These are phyloP conservation scores for Molossus molossus DNA, from an alignment of 2,797 vertebrate genomes.

Conservation along the genomic window DNA sequence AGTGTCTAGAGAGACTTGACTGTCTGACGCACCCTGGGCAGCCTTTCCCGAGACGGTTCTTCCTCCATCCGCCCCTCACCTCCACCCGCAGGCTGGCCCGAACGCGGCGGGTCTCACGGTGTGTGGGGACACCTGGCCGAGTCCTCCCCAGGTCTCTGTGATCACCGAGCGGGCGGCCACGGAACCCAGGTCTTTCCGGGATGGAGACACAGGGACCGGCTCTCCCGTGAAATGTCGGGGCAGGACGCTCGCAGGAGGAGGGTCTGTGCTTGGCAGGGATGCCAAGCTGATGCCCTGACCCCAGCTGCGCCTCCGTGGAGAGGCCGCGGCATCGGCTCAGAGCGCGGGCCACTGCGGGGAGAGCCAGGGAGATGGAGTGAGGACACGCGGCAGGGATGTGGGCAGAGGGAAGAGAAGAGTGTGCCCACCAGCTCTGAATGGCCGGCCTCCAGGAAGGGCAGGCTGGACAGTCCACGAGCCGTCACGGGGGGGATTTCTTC, in stretches of 20 bases:
- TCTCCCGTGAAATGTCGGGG: not conserved
- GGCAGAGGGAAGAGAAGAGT: no score
- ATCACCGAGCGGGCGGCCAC: not conserved
- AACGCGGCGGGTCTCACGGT: not conserved
- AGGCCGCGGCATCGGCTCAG: no score
- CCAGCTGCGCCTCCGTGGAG: no score
- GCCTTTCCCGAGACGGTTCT: not conserved
- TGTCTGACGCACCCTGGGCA: no score
- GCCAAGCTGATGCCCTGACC: no score
- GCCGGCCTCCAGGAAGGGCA: not conserved
- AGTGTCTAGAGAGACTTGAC: not conserved
- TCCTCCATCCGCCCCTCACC: not conserved
- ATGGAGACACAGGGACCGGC: not conserved
- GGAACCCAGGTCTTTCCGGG: not conserved
- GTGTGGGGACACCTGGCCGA: not conserved
- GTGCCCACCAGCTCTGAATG: no score
- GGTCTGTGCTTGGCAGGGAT: no score
- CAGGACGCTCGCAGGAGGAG: no score
- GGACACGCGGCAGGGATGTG: no score
- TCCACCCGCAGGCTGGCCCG: fast-evolving
- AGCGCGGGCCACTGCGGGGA: no score
- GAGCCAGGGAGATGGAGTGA: no score
- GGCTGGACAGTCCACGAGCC: not conserved
- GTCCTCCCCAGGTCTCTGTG: not conserved
- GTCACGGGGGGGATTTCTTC: not conserved